Conservation (phyloP, 2,797 vertebrate species). For the Syngnathus acus region DNA sequence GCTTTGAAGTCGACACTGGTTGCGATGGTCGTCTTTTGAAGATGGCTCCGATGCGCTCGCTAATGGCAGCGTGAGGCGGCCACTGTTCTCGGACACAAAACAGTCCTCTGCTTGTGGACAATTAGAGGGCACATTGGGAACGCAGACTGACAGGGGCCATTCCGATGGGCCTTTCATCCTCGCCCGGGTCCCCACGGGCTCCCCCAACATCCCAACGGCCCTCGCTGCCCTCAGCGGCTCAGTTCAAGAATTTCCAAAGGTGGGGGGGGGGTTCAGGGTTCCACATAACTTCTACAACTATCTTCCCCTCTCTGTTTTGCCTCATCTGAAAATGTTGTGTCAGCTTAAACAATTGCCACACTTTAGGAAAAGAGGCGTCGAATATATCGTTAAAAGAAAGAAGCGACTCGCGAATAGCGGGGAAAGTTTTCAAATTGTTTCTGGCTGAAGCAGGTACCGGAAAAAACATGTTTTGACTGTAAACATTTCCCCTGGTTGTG, state of each 20-base stretch:
- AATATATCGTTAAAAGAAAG: slow-evolving; percentile 22
- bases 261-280: slow-evolving; percentile 46
- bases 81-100: slow-evolving; percentile 67
- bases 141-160: slow-evolving; percentile 66
- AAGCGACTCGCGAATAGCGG: neutral
- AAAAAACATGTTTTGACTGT: slow-evolving; percentile 5
- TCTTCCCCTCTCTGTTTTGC: slow-evolving; percentile 36
- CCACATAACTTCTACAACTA: slow-evolving; percentile 55
- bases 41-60: slow-evolving; percentile 62
- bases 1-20: slow-evolving; percentile 71
- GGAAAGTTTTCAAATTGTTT: neutral
- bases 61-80: slow-evolving; percentile 71
- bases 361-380: slow-evolving; percentile 24
- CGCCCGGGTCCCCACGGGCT: slow-evolving; percentile 43
- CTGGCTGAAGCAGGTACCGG: slow-evolving; percentile 11
- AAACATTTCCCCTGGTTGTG: neutral
- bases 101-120: slow-evolving; percentile 68
- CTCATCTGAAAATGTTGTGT: slow-evolving; percentile 53
- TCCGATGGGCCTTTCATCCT: slow-evolving; percentile 64
- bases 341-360: slow-evolving; percentile 12
- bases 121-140: slow-evolving; percentile 75
- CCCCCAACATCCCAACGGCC: slow-evolving; percentile 43
- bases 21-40: slow-evolving; percentile 66
- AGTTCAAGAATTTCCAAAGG: slow-evolving; percentile 62
- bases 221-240: slow-evolving; percentile 45